phyloP scores from a whole-genome alignment of 2,797 vertebrate genomes.

The Micromesistius poutassou region DNA sequence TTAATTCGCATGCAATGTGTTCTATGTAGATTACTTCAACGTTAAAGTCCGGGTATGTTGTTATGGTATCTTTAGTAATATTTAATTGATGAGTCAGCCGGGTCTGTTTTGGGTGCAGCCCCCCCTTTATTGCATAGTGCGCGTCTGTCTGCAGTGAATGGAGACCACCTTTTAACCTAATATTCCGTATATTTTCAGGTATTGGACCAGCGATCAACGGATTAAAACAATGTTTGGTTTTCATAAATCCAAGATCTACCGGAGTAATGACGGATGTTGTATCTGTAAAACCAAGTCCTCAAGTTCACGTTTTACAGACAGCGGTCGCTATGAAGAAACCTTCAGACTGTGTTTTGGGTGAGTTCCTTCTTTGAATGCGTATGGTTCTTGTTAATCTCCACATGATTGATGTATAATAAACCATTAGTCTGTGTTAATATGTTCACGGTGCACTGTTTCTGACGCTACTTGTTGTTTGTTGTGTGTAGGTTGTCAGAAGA shows the following conservation, averaged over 20 bases:
- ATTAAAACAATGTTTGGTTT: constrained; percentile 77
- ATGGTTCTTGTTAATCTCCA: neutral
- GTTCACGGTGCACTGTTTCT: constrained; percentile 2
- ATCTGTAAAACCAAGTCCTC: constrained; percentile 85
- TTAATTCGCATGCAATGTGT: neutral
- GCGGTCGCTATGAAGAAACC: constrained; percentile 79
- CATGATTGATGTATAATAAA: neutral
- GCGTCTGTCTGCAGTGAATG: neutral
- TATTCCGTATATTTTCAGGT: neutral
- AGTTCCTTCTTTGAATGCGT: constrained; percentile 21
- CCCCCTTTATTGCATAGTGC: neutral
- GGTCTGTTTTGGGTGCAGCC: neutral
- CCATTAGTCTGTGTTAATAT: neutral
- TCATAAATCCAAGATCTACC: constrained; percentile 83
- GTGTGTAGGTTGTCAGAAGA: constrained; percentile 72
- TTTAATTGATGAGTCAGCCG: neutral
- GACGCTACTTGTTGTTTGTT: constrained; percentile 1
- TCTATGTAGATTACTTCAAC: neutral
- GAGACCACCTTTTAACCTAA: constrained; percentile 25
- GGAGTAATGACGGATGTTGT: constrained; percentile 81
- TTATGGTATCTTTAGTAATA: neutral
- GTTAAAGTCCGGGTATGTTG: neutral
- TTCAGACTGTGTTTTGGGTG: constrained; percentile 81
- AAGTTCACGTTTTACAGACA: constrained; percentile 83
- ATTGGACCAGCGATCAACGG: neutral